Conservation (phyloP, 2,888 invertebrate genomes). For the Dastarcus helophoroides region DNA sequence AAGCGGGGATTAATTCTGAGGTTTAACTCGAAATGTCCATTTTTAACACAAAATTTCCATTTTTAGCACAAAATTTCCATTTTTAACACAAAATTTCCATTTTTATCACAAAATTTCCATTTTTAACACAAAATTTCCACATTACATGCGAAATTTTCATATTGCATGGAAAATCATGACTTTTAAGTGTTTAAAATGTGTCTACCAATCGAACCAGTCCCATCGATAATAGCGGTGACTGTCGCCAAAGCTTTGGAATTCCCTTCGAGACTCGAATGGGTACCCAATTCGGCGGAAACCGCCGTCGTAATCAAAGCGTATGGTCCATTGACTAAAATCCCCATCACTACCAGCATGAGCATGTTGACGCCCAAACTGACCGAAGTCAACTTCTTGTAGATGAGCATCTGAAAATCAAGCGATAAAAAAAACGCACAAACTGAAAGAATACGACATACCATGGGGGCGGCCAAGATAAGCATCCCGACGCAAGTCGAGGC, state of each 20-base stretch:
- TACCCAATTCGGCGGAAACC: slow-evolving; percentile 88
- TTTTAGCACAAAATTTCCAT: too few relatives aligned
- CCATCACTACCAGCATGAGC: slow-evolving; percentile 58
- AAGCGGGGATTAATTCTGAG: too few relatives aligned
- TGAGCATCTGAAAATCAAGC: slow-evolving; percentile 52
- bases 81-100: too few relatives aligned
- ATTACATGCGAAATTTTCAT: too few relatives aligned
- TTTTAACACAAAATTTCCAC: too few relatives aligned
- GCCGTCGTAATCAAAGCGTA: slow-evolving; percentile 95
- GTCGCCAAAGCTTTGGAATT: slow-evolving; percentile 87
- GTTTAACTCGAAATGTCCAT: too few relatives aligned
- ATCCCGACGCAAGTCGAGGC: slow-evolving; percentile 79
- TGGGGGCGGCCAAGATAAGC: slow-evolving; percentile 69
- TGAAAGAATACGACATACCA: slow-evolving; percentile 43
- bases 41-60: too few relatives aligned
- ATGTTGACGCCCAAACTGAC: slow-evolving; percentile 50
- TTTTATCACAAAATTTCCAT: too few relatives aligned
- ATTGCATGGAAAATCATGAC: too few relatives aligned
- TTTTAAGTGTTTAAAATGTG: too few relatives aligned
- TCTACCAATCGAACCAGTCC: slow-evolving; percentile 79
- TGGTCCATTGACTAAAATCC: slow-evolving; percentile 86
- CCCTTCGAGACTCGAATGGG: slow-evolving; percentile 72
- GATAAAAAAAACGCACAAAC: slow-evolving; percentile 8
- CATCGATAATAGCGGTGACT: slow-evolving; percentile 96
- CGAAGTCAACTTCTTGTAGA: slow-evolving; percentile 59